Conservation (phyloP, 2,888 invertebrate species). For the Gymnoscelis rufifasciata region DNA sequence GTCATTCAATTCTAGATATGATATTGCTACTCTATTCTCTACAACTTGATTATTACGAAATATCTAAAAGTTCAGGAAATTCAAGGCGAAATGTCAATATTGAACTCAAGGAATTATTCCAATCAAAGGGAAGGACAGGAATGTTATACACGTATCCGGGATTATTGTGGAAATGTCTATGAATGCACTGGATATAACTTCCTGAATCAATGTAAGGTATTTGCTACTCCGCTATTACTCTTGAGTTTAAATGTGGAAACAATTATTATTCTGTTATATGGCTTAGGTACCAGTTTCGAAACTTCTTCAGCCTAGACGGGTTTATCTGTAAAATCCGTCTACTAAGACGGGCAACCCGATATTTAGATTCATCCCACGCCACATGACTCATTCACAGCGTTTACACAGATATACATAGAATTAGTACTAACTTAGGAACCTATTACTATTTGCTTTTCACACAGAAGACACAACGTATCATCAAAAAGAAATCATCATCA, state of each 20-base stretch:
- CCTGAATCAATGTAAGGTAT: no score
- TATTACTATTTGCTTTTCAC: no score
- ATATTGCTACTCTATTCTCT: no score
- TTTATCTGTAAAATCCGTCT: not conserved
- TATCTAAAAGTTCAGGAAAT: no score
- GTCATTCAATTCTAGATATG: not conserved
- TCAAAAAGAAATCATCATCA: no score
- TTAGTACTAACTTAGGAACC: slow-evolving; percentile 10
- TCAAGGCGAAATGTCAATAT: no score
- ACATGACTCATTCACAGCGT: slow-evolving; percentile 63
- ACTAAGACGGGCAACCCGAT: not conserved
- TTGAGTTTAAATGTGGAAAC: no score
- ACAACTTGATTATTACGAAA: no score
- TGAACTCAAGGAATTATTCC: not conserved
- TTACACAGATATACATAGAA: slow-evolving; percentile 52
- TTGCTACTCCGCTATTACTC: no score
- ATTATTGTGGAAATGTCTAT: not conserved
- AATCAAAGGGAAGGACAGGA: not conserved
- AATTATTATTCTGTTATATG: not conserved
- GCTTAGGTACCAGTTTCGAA: not conserved
- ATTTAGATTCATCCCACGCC: slow-evolving; percentile 47
- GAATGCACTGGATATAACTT: no score
- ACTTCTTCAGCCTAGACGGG: not conserved
- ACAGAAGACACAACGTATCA: no score
- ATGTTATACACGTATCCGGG: not conserved